phyloP scores from a whole-genome alignment of 2,888 invertebrate species.

The Charanyca ferruginea region DNA sequence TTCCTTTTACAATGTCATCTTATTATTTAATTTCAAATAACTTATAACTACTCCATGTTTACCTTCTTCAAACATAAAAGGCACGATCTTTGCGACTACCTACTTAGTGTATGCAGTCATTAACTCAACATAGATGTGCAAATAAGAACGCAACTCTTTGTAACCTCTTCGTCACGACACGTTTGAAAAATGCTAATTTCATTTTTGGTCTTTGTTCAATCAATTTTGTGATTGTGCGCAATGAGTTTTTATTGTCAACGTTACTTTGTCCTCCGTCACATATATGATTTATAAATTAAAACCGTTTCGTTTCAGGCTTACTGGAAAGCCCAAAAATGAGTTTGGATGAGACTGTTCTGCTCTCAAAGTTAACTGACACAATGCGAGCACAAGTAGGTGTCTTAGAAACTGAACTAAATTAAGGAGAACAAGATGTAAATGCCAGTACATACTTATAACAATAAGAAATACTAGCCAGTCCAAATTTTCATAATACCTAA shows the following conservation, averaged over 20 bases:
- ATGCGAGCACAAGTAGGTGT: conserved; percentile 94
- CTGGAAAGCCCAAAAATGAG: conserved; percentile 93
- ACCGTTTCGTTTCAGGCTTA: conserved; percentile 86
- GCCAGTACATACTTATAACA: conserved; percentile 52
- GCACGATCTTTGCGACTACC: conserved; percentile 40
- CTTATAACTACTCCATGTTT: conserved; percentile 51
- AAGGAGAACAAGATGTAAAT: conserved; percentile 40
- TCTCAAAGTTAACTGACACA: conserved; percentile 94
- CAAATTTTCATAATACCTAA: conserved; percentile 42
- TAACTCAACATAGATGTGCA: conserved; percentile 38
- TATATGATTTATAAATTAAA: background rate
- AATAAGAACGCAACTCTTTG: conserved; percentile 43
- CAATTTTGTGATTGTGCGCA: conserved; percentile 27
- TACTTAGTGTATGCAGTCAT: conserved; percentile 33
- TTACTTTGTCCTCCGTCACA: conserved; percentile 23
- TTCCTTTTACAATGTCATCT: conserved; percentile 19
- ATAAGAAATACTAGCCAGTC: conserved; percentile 50
- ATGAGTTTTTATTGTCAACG: conserved; percentile 11
- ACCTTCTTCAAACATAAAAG: conserved; percentile 21
- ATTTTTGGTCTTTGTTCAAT: conserved; percentile 23
- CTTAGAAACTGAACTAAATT: conserved; percentile 70
- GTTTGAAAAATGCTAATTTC: conserved; percentile 39
- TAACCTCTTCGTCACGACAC: conserved; percentile 36
- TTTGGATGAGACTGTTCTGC: conserved; percentile 92
- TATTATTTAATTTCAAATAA: conserved; percentile 43